A percentile compares a stretch with the other conserved stretches of the same genome.
Evolutionary conservation across 2,113 vertebrate species (phyloP).

Genomic region (Rutilus rutilus): DNA sequence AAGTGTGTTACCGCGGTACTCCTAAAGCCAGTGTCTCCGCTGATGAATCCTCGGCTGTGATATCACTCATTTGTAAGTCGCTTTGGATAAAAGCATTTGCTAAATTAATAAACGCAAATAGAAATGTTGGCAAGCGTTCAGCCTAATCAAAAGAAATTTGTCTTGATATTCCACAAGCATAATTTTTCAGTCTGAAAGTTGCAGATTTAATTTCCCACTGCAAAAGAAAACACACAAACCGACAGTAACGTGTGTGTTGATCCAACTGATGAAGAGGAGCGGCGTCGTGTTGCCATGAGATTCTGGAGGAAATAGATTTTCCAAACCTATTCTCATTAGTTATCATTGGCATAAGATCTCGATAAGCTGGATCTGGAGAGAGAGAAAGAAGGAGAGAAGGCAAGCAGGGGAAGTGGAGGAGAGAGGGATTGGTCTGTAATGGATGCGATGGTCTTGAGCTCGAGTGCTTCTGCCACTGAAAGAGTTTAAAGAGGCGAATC

Average conservation of each 20-base stretch:
- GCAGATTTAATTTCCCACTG: neutral
- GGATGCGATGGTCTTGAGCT: conserved; percentile 20
- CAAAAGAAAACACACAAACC: conserved; percentile 23
- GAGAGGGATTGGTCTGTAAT: conserved; percentile 2
- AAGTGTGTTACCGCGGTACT: neutral
- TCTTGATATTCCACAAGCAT: neutral
- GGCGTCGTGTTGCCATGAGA: neutral
- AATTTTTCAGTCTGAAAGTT: neutral
- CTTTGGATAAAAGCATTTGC: conserved; percentile 6
- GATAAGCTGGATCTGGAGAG: neutral
- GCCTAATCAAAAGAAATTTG: neutral
- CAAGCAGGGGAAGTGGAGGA: neutral
- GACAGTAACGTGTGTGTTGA: neutral
- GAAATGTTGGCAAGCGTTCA: neutral
- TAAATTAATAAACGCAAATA: conserved; percentile 3
- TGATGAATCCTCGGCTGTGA: neutral
- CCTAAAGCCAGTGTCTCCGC: neutral
- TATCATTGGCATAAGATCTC: neutral
- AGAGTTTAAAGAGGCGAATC: conserved; percentile 11
- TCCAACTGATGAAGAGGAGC: neutral
- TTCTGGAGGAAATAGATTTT: neutral
- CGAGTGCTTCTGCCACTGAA: conserved; percentile 12
- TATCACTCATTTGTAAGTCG: neutral
- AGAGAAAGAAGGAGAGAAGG: neutral
- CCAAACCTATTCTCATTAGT: neutral